Base-by-base conservation (phyloP, 2,113 vertebrate genomes). In the Dolichallabes microphthalmus region DNA sequence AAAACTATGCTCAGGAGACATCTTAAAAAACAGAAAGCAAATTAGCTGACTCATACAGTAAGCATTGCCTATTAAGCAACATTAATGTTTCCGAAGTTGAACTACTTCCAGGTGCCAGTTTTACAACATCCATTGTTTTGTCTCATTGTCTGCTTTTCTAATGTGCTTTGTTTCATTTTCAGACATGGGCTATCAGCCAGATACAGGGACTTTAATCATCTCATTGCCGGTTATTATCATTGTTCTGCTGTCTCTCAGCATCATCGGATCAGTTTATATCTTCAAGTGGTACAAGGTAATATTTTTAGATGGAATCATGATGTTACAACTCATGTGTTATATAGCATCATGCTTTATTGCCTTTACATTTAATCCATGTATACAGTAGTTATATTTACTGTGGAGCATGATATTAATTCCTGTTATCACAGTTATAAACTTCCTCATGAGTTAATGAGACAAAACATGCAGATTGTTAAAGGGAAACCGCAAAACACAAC, bases 271-370 rank as follows among this genome's bases (percentile, higher is more conserved):
- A 0, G 50, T 91, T 69, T 91, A 88, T 83, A 78, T 94, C 84
- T 91, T 93, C 79, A 94, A 88, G 90, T 91, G 89, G 89, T 19
- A 84, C 88, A 89, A 88, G 92, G 93, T 94, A 90, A 93, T 90
- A 86, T 1, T 71, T 66, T 32, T 0, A 30, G 1, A 50, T 52
- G 60, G 13, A 68, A 79, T 58, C 55, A 50, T 1, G 7, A 11
- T 64, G 19, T 78, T 17, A 78, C 11, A 13, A 4, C 22, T 52
- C n/a, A n/a, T n/a, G n/a, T n/a, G n/a, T n/a, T n/a, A n/a, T n/a
- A n/a, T n/a, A n/a, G n/a, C n/a, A n/a, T n/a, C n/a, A n/a, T n/a
- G n/a, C n/a, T n/a, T n/a, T n/a, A n/a, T n/a, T n/a, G n/a, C n/a
- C n/a, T n/a, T n/a, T n/a, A n/a, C 14, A 20, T 20, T 69, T 69